Percentiles rank a stretch among this genome's conserved stretches.
phyloP scores from a whole-genome alignment of 1,140 invertebrate species.

The Ctenoplectra terminalis region DNA sequence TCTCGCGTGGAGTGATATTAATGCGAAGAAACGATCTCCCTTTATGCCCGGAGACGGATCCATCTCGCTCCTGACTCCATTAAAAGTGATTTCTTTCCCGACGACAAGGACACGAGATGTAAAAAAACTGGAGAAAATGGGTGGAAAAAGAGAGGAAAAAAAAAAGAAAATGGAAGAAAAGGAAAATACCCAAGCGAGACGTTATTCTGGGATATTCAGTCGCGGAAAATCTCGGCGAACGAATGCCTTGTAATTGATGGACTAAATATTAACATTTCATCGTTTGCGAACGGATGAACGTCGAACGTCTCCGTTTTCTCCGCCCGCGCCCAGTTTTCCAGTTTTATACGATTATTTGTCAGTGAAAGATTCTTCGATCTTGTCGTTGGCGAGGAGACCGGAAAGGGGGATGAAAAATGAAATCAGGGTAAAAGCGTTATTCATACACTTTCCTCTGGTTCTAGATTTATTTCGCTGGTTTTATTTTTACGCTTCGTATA shows the following conservation, averaged over 20 bases:
- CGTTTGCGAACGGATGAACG: constrained; percentile 28
- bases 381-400: background rate
- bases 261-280: constrained; percentile 57
- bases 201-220: constrained; percentile 35
- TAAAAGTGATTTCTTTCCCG: constrained; percentile 55
- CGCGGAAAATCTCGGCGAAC: constrained; percentile 33
- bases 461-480: background rate
- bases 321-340: background rate
- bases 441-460: background rate
- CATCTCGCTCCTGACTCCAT: constrained; percentile 61
- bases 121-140: background rate
- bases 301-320: background rate
- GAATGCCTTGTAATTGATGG: constrained; percentile 49
- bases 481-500: too few relatives aligned
- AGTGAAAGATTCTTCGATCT: background rate
- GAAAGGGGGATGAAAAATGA: background rate
- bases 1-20: constrained; percentile 63
- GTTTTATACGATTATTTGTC: constrained; percentile 20
- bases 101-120: constrained; percentile 8
- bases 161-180: background rate
- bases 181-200: constrained; percentile 24
- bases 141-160: background rate
- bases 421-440: background rate
- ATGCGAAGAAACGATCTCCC: constrained; percentile 66
- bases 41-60: constrained; percentile 42